A percentile compares a stretch with the other conserved stretches of the same genome.
phyloP scores from a whole-genome alignment of 2,113 vertebrate genomes.

The Bothrops jararaca region DNA sequence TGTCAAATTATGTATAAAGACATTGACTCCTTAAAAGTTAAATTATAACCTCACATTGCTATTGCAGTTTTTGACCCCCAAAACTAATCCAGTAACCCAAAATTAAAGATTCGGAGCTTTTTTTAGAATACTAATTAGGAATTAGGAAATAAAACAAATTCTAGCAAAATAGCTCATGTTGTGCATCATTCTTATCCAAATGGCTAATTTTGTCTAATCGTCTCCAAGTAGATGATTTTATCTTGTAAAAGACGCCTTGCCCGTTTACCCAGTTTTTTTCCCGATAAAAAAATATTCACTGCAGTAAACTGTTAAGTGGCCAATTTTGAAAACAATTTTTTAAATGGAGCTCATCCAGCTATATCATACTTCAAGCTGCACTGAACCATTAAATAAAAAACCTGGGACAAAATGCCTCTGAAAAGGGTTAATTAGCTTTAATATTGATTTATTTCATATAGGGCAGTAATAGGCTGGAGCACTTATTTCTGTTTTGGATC shows the following conservation, averaged over 20 bases:
- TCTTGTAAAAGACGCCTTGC: background rate
- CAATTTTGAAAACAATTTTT: constrained; percentile 83
- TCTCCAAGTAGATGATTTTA: background rate
- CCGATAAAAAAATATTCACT: constrained; percentile 55
- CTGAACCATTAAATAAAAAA: constrained; percentile 93
- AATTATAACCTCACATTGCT: constrained; percentile 36
- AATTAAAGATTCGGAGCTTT: constrained; percentile 13
- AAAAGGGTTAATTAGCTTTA: constrained; percentile 99
- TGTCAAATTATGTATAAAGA: constrained; percentile 36
- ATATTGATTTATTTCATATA: constrained; percentile 94
- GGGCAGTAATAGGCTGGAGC: constrained; percentile 79
- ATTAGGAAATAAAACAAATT: background rate
- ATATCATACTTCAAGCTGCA: constrained; percentile 85
- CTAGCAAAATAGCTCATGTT: background rate
- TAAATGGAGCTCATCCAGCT: constrained; percentile 89
- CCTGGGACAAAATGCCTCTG: constrained; percentile 86
- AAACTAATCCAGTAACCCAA: background rate
- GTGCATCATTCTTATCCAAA: background rate
- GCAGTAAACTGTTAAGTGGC: constrained; percentile 77
- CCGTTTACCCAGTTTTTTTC: constrained; percentile 48
- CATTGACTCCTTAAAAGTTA: constrained; percentile 34
- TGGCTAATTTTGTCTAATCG: background rate
- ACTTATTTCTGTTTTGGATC: constrained; percentile 74
- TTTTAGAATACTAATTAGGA: background rate
- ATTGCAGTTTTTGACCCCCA: background rate